Base-by-base conservation (phyloP, 1,140 invertebrate species). In the Yoshiicerus persimilis region DNA sequence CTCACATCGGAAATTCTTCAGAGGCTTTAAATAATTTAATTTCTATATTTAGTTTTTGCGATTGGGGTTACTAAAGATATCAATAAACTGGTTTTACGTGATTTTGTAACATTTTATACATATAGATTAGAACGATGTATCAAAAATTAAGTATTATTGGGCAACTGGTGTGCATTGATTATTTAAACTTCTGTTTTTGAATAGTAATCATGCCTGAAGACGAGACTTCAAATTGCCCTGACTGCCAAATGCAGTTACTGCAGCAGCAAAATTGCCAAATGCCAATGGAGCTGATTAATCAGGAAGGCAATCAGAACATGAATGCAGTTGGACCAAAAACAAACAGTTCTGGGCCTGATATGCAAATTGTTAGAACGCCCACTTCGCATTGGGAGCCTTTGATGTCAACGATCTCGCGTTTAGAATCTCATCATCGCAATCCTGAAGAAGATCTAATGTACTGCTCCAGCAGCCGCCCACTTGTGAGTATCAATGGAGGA, bases 161-260 rank as follows among this genome's bases (percentile, higher is more conserved):
- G n/a, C n/a, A n/a, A n/a, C n/a, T n/a, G n/a, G n/a, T n/a, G n/a
- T n/a, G n/a, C n/a, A n/a, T n/a, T n/a, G n/a, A n/a, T n/a, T n/a
- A n/a, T n/a, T n/a, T n/a, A n/a, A n/a, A n/a, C n/a, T n/a, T n/a
- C n/a, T n/a, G n/a, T n/a, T n/a, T n/a, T n/a, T n/a, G n/a, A n/a
- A n/a, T n/a, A 39, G 6, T 8, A 39, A 64, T 23, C n/a, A 70
- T 70, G 66, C 25, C 10, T 30, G 85, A 70, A 36, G 30, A 70
- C 16, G 86, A 87, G 8, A 87, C 23, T 8, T 9, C 25, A 3
- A 56, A 87, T n/a, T 87, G 86, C 32, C 86, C 86, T 2, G 86
- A 87, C 36, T 87, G 86, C 16, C 86, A 87, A 75, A n/a, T 77
- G n/a, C 86, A 87, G 41, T 34, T 38, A 4, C 30, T 87, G n/a